phyloP scores from a whole-genome alignment of 2,888 invertebrate genomes.

The Trisateles emortualis region DNA sequence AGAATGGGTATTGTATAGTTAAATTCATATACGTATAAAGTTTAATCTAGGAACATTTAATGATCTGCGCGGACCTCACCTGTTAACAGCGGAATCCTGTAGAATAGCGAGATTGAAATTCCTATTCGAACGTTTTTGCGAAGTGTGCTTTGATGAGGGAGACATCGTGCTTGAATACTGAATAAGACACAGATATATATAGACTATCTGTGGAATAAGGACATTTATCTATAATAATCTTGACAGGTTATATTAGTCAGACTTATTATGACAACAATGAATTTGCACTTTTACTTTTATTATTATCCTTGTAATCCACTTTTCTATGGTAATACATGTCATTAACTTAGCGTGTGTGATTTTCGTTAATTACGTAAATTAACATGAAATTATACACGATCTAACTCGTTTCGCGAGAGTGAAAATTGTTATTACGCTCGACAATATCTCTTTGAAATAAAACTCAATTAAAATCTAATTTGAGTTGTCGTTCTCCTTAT shows the following conservation, averaged over 20 bases:
- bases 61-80: neutral
- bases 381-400: conserved; percentile 53
- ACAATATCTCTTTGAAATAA: conserved; percentile 56
- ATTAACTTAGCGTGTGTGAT: conserved; percentile 19
- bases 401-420: conserved; percentile 58
- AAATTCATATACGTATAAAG: neutral
- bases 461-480: conserved; percentile 60
- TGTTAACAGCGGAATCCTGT: neutral
- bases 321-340: neutral
- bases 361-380: conserved; percentile 58
- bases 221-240: conserved; percentile 13
- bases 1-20: neutral
- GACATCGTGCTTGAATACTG: neutral
- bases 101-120: conserved; percentile 1
- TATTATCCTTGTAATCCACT: neutral
- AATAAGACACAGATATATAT: too few species aligned
- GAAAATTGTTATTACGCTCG: conserved; percentile 60
- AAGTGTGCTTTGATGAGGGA: neutral
- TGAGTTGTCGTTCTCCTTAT: conserved; percentile 43
- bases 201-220: too few species aligned
- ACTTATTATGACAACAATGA: too few species aligned
- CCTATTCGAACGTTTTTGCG: neutral
- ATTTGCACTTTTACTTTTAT: too few species aligned
- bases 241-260: conserved; percentile 2
- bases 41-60: neutral